Evolutionary conservation across 2,888 invertebrate genomes (phyloP).

Genomic region (Drosophila borborema): DNA sequence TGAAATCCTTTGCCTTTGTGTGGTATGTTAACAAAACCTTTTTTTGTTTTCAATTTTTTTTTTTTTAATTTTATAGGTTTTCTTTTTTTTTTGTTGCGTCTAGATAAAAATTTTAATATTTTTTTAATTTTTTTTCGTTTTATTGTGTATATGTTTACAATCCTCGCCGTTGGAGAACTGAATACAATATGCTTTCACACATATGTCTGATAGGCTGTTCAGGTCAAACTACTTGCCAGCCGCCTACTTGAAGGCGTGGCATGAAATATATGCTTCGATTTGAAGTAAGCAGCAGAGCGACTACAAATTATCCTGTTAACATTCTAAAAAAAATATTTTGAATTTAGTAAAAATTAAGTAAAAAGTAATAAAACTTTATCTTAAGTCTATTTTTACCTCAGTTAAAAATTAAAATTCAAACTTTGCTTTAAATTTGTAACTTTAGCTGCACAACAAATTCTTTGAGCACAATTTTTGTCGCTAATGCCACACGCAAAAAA

Average conservation of each 20-base stretch:
- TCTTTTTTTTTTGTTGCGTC: constrained; percentile 4
- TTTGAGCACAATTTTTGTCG: background rate
- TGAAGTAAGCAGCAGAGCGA: background rate
- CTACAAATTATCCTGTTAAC: background rate
- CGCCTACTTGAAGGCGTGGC: constrained; percentile 2
- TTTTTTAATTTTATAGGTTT: background rate
- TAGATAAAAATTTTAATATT: constrained; percentile 4
- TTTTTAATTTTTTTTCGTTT: constrained; percentile 1
- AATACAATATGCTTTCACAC: background rate
- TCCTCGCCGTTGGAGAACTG: constrained; percentile 22
- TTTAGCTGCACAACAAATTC: background rate
- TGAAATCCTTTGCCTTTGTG: background rate
- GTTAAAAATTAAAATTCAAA: too few species aligned
- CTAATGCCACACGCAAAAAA: background rate
- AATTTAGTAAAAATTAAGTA: too few species aligned
- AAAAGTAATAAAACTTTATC: too few species aligned
- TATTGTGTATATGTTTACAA: constrained; percentile 21
- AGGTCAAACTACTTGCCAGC: background rate
- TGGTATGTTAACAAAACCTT: background rate
- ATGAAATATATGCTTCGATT: background rate
- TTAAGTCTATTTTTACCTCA: too few species aligned
- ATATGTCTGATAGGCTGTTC: too few species aligned
- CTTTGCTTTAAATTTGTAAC: background rate
- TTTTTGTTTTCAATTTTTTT: background rate
- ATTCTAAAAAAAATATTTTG: too few species aligned